A percentile compares a stretch with the other conserved stretches of the same genome.
Conservation (phyloP, 2,888 invertebrate species). For the Leptura quadrifasciata region DNA sequence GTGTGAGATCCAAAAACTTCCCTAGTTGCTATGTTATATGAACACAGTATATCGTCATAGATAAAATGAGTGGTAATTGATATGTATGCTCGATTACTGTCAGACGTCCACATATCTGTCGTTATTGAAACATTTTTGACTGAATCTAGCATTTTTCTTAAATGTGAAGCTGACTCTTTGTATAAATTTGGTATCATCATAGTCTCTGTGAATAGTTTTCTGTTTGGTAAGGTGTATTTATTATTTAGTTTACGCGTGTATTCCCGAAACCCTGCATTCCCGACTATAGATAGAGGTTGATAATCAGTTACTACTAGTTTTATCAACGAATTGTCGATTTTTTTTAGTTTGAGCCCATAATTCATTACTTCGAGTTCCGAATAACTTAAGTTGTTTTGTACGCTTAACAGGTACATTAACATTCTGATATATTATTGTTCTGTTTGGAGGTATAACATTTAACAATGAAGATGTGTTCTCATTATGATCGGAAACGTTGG, state of each 20-base stretch:
- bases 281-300: constrained; percentile 60
- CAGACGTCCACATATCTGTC: constrained; percentile 63
- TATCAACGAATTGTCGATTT: background rate
- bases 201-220: background rate
- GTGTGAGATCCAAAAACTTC: constrained; percentile 13
- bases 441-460: background rate
- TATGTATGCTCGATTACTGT: constrained; percentile 57
- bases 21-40: constrained; percentile 21
- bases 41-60: background rate
- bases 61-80: constrained; percentile 56
- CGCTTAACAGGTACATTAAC: background rate
- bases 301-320: constrained; percentile 48
- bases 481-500: too few species aligned
- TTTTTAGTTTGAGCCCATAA: background rate
- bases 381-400: background rate
- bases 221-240: constrained; percentile 41
- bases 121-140: constrained; percentile 56
- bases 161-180: constrained; percentile 39
- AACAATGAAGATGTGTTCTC: too few species aligned
- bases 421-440: background rate
- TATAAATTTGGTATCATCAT: constrained; percentile 54
- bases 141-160: constrained; percentile 51
- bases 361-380: background rate
- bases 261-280: constrained; percentile 53
- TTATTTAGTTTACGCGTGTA: too few species aligned